Base-by-base conservation (phyloP, 2,797 vertebrate genomes). In the Gadopsis marmoratus region DNA sequence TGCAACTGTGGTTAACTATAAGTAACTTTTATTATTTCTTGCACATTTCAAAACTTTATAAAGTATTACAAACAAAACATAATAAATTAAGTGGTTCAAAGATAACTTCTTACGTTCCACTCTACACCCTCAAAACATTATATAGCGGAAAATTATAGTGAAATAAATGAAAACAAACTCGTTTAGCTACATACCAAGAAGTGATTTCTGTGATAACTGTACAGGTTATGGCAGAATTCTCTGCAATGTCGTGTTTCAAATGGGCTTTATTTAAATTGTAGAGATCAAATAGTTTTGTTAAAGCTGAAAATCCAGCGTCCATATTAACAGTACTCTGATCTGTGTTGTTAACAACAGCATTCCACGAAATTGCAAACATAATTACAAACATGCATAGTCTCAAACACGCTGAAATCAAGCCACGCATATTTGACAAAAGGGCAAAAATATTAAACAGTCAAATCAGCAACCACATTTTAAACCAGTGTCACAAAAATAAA, bases 21-120 rank as follows among this genome's bases (percentile, higher is more conserved):
- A 77, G 79, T 64, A 79, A 71, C 69, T 83, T 89, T 93, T 92
- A 90, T 89, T 89, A 90, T 83, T 81, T 87, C 85, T 90, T 91
- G 76, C 79, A 86, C 48, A 9, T 83, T 83, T 81, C 61, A 88
- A 91, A 91, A 88, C 71, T 61, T 90, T 74, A 82, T 89, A 82
- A 87, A 80, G 87, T 91, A 84, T 86, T 86, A 92, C 86, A 91
- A 88, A 94, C 55, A 88, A 85, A 91, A 89, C 59, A 90, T 78
- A 94, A 95, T 94, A 95, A 94, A 92, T 95, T 94, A 94, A 90
- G 81, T 78, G 84, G 84, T 88, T 89, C 53, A 88, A 86, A 86
- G 90, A 85, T 86, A 79, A 85, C 78, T 86, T 82, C 74, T 89
- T 86, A 90, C 85, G 88, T 86, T 93, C 81, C 83, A 88, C 85